Evolutionary conservation across 2,888 invertebrate species (phyloP).

Genomic region (Troilus luridus): DNA sequence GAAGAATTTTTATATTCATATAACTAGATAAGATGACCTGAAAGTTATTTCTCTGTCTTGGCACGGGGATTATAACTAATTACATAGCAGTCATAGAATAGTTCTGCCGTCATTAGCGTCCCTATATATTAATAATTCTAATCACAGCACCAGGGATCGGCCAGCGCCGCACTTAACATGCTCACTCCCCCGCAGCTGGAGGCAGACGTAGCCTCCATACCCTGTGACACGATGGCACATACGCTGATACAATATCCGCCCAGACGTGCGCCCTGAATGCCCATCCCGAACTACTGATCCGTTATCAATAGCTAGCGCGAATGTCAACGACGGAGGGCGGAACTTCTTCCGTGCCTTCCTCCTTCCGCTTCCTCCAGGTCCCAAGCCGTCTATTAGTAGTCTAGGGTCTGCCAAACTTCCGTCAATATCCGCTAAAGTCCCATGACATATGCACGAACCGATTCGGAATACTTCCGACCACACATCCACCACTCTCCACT

Average conservation of each 20-base stretch:
- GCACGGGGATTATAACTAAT: not conserved
- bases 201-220: not conserved
- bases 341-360: slow-evolving; percentile 47
- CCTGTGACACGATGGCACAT: slow-evolving; percentile 23
- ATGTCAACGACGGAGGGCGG: slow-evolving; percentile 23
- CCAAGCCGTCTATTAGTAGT: slow-evolving; percentile 20
- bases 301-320: slow-evolving; percentile 1
- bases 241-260: slow-evolving; percentile 30
- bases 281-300: not conserved
- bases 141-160: not conserved
- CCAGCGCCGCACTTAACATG: not conserved
- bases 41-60: too few relatives aligned
- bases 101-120: not conserved
- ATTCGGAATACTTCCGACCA: not conserved
- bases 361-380: slow-evolving; percentile 38
- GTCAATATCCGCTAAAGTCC: slow-evolving; percentile 6
- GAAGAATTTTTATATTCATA: too few relatives aligned
- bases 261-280: slow-evolving; percentile 23
- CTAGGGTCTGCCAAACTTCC: not conserved
- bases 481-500: not conserved
- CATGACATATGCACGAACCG: slow-evolving; percentile 35
- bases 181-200: not conserved
- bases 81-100: not conserved
- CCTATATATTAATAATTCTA: not conserved
- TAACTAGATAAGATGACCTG: too few relatives aligned